These are phyloP conservation scores for Xylophagus ater DNA, from an alignment of 2,888 invertebrate species.

Conservation along the genomic window DNA sequence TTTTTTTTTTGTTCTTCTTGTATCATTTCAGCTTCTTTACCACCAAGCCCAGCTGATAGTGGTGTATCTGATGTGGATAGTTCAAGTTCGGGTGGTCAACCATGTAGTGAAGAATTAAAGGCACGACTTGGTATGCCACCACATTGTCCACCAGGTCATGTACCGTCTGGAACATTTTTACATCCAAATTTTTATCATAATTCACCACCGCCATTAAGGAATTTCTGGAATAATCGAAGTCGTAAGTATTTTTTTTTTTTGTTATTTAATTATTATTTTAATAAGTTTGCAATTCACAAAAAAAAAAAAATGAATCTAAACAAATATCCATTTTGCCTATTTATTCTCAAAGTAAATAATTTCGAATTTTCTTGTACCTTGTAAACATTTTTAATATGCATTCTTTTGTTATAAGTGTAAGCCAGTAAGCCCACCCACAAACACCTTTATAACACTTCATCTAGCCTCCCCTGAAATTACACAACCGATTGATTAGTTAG, in stretches of 20 bases:
- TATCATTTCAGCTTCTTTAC: constrained; percentile 68
- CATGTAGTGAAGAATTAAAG: constrained; percentile 65
- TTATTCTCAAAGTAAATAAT: neutral
- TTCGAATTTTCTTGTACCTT: no score
- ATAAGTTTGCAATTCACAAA: no score
- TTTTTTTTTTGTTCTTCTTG: constrained; percentile 9
- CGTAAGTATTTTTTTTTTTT: constrained; percentile 29
- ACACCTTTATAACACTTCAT: no score
- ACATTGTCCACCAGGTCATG: constrained; percentile 36
- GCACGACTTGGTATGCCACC: constrained; percentile 68
- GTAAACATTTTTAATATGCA: no score
- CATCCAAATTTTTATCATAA: constrained; percentile 59
- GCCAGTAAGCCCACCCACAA: no score
- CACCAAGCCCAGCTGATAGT: constrained; percentile 94
- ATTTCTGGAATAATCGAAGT: constrained; percentile 39
- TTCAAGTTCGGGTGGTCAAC: constrained; percentile 68
- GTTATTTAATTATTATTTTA: neutral
- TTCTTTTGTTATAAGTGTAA: no score
- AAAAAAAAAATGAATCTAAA: no score
- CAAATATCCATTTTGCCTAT: no score
- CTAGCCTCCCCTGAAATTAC: no score
- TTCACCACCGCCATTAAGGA: constrained; percentile 39
- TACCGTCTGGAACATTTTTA: constrained; percentile 43
- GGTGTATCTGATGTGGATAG: constrained; percentile 96
- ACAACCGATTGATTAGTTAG: no score